These are phyloP conservation scores for Tenodera sinensis DNA, from an alignment of 2,888 invertebrate genomes.

Conservation along the genomic window DNA sequence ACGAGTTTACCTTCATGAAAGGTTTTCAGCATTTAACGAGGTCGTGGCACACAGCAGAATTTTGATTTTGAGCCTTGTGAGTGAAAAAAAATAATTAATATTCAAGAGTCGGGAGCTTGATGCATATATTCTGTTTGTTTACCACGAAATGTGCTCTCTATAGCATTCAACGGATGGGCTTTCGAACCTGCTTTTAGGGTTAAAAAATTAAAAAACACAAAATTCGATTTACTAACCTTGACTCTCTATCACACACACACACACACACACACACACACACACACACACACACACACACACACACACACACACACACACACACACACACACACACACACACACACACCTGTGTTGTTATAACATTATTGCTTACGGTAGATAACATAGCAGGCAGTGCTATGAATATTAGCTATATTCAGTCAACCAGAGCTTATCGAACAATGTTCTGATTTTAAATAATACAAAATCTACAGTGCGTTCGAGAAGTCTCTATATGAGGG, in stretches of 20 bases:
- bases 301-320: neutral
- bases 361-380: no score
- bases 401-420: no score
- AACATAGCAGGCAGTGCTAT: no score
- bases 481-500: no score
- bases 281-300: no score
- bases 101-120: neutral
- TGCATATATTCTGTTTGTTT: neutral
- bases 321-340: no score
- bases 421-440: no score
- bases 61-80: neutral
- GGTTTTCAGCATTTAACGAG: neutral
- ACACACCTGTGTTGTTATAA: no score
- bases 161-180: neutral
- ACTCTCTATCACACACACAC: neutral
- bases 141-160: neutral
- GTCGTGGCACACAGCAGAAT: neutral
- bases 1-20: neutral
- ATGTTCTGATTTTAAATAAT: no score
- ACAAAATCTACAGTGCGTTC: no score
- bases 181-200: neutral
- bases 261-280: no score
- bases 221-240: neutral
- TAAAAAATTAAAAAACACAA: neutral
- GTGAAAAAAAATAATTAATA: neutral